These are phyloP conservation scores for Misgurnus anguillicaudatus DNA, from an alignment of 2,113 vertebrate genomes.

Conservation along the genomic window DNA sequence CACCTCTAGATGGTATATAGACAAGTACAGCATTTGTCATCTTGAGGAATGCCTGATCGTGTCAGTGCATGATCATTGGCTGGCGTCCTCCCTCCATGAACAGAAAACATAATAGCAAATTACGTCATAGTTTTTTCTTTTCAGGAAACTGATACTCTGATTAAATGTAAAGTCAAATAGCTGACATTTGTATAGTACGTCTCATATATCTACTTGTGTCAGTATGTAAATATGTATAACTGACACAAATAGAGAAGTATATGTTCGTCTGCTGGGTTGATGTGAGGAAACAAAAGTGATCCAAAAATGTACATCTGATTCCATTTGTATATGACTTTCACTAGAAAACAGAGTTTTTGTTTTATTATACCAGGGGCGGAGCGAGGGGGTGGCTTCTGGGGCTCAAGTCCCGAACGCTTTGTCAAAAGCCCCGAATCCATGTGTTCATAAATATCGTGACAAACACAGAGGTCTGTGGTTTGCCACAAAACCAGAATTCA, in stretches of 20 bases:
- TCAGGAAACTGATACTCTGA: neutral
- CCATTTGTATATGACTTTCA: too few species aligned
- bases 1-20: constrained; percentile 29
- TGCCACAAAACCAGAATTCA: constrained; percentile 10
- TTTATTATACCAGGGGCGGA: too few species aligned
- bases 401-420: too few species aligned
- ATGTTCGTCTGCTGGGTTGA: too few species aligned
- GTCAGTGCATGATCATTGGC: constrained; percentile 59
- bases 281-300: too few species aligned
- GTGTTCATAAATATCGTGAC: too few species aligned
- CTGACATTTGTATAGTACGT: neutral
- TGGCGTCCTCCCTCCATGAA: neutral
- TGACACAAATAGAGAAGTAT: too few species aligned
- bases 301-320: too few species aligned
- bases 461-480: neutral
- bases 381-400: too few species aligned
- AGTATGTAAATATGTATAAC: too few species aligned
- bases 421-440: too few species aligned
- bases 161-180: neutral
- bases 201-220: neutral
- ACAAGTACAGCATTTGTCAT: constrained; percentile 41
- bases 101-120: neutral
- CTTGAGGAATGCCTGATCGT: constrained; percentile 66
- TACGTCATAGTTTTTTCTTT: neutral
- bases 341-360: too few species aligned